Evolutionary conservation across 2,888 invertebrate species (phyloP).

Genomic region (Zhengitettix transpicula): DNA sequence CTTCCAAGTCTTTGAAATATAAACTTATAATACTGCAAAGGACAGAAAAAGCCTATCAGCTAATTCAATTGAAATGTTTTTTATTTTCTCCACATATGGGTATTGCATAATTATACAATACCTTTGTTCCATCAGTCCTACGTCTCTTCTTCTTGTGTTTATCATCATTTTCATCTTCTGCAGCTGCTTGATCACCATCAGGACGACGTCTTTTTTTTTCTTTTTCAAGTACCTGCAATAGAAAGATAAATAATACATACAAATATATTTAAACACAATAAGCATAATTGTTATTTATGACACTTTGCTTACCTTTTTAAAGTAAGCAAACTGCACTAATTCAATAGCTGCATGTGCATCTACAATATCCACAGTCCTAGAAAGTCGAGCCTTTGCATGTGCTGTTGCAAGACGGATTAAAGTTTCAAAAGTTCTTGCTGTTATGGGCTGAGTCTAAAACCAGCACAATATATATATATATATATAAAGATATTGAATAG

Average conservation of each 20-base stretch:
- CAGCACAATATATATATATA: neutral
- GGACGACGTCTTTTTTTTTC: conserved; percentile 51
- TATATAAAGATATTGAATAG: neutral
- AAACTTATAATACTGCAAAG: no score
- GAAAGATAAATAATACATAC: neutral
- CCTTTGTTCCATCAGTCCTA: conserved; percentile 4
- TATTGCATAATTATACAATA: neutral
- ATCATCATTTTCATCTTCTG: conserved; percentile 23
- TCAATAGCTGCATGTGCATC: conserved; percentile 89
- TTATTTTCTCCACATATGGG: neutral
- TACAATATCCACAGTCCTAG: conserved; percentile 60
- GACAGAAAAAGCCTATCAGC: no score
- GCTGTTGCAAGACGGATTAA: conserved; percentile 93
- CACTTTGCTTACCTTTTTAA: conserved; percentile 57
- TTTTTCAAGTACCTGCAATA: conserved; percentile 42
- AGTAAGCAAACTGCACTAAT: conserved; percentile 86
- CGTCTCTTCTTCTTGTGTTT: conserved; percentile 23
- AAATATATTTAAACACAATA: neutral
- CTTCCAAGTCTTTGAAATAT: no score
- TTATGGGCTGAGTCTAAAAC: conserved; percentile 79
- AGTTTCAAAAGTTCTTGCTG: conserved; percentile 90
- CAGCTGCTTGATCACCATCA: conserved; percentile 21
- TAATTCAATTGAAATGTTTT: no score
- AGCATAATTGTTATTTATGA: neutral
- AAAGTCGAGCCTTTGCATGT: conserved; percentile 88